A percentile compares a stretch with the other conserved stretches of the same genome.
These are phyloP conservation scores for Pseudotriccus pelzelni DNA, from an alignment of 2,797 vertebrate species.

Conservation along the genomic window DNA sequence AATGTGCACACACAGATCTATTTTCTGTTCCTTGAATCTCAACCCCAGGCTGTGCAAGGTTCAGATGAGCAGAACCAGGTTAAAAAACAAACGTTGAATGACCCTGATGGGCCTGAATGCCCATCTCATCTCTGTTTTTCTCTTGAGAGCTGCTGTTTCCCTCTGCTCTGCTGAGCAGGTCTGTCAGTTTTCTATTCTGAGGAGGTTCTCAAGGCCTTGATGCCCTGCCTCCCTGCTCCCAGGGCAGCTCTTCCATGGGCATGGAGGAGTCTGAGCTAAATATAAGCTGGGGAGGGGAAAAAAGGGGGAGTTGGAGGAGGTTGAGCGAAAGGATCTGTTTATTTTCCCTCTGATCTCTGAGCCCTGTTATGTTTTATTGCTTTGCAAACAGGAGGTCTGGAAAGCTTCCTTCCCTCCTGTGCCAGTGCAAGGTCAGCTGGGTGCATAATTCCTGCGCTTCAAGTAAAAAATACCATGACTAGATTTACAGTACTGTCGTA, in stretches of 20 bases:
- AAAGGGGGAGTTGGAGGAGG: neutral
- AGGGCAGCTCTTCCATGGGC: neutral
- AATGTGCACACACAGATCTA: neutral
- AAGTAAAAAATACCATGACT: neutral
- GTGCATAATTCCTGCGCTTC: neutral
- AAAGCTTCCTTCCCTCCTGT: slow-evolving; percentile 35
- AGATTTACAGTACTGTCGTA: neutral
- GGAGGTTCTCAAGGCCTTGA: neutral
- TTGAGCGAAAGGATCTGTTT: neutral
- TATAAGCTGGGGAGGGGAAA: neutral
- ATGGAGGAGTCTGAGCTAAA: neutral
- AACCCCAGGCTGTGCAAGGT: neutral
- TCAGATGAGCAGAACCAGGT: neutral
- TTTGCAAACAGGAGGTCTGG: slow-evolving; percentile 52
- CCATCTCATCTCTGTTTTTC: neutral
- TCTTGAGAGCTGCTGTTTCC: neutral
- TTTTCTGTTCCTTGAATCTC: neutral
- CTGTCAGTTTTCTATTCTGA: neutral
- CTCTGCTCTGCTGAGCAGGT: neutral
- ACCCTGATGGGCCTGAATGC: neutral
- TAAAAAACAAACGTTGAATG: neutral
- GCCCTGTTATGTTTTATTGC: slow-evolving; percentile 44
- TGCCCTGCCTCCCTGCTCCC: neutral
- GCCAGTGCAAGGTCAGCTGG: slow-evolving; percentile 13
- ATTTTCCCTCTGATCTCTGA: slow-evolving; percentile 53